Percentiles rank a stretch among this genome's conserved stretches.
phyloP scores from a whole-genome alignment of 2,888 invertebrate genomes.

The Sinopyrophorus schimmeli region DNA sequence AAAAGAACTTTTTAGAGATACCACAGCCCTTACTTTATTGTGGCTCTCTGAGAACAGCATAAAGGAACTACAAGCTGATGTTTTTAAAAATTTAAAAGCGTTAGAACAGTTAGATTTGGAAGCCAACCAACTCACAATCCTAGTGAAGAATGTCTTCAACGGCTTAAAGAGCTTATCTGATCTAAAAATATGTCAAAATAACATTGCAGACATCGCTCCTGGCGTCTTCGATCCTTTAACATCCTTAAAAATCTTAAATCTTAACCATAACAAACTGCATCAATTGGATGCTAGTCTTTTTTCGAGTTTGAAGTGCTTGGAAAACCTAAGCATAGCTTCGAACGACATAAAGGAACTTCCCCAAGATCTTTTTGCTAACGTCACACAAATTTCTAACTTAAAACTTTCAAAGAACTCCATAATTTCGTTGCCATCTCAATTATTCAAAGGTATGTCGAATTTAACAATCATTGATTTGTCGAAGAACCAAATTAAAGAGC shows the following conservation, averaged over 20 bases:
- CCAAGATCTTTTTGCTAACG: neutral
- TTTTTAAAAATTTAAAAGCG: conserved; percentile 8
- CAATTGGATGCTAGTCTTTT: neutral
- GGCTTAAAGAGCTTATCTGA: neutral
- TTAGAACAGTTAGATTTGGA: conserved; percentile 11
- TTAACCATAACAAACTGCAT: conserved; percentile 9
- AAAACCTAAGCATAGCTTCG: conserved; percentile 1
- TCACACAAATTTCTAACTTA: neutral
- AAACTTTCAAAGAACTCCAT: conserved; percentile 5
- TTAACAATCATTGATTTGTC: neutral
- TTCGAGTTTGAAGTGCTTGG: neutral
- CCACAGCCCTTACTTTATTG: conserved; percentile 2
- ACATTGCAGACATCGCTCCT: neutral
- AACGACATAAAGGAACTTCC: conserved; percentile 9
- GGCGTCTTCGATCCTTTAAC: conserved; percentile 9
- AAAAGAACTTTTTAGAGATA: conserved; percentile 11
- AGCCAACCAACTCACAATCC: conserved; percentile 6
- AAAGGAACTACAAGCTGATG: neutral
- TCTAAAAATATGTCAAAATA: conserved; percentile 2
- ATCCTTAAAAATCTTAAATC: conserved; percentile 4
- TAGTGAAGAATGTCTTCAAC: conserved; percentile 5
- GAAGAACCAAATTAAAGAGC: neutral
- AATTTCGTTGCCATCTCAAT: neutral
- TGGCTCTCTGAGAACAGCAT: conserved; percentile 21
- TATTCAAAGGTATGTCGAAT: neutral